These are phyloP conservation scores for Phrynocephalus vlangalii DNA, from an alignment of 2,797 vertebrate genomes.

Conservation along the genomic window DNA sequence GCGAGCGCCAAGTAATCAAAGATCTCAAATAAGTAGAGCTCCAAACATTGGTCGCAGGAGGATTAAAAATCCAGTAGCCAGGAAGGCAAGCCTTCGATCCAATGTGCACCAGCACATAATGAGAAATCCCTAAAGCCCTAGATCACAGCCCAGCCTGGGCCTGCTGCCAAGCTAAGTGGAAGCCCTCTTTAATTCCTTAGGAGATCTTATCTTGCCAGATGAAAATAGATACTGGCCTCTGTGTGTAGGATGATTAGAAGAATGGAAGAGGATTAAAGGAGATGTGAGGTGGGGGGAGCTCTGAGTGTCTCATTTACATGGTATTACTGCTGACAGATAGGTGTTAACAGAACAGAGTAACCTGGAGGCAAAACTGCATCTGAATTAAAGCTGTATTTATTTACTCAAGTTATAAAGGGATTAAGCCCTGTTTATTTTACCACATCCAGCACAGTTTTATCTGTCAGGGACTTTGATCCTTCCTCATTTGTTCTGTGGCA, in stretches of 20 bases:
- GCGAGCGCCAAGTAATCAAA: constrained; percentile 95
- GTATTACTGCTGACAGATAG: constrained; percentile 85
- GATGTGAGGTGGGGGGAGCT: constrained; percentile 76
- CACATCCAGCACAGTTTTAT: constrained; percentile 78
- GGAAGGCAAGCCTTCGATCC: constrained; percentile 95
- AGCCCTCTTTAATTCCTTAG: constrained; percentile 95
- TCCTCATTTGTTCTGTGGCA: constrained; percentile 76
- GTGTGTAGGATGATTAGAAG: constrained; percentile 95
- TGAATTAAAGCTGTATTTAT: constrained; percentile 84
- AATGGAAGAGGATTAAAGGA: constrained; percentile 91
- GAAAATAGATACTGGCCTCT: constrained; percentile 98
- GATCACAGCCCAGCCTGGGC: constrained; percentile 93
- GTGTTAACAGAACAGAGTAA: constrained; percentile 75
- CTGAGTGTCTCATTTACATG: constrained; percentile 86
- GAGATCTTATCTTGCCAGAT: constrained; percentile 98
- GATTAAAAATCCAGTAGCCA: constrained; percentile 99
- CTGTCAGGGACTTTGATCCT: constrained; percentile 78
- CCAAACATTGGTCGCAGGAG: constrained; percentile 92
- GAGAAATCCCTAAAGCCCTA: constrained; percentile 96
- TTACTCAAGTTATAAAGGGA: constrained; percentile 83
- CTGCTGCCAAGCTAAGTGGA: constrained; percentile 83
- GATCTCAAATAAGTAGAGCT: constrained; percentile 97
- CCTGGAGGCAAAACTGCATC: constrained; percentile 81
- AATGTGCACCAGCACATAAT: constrained; percentile 86
- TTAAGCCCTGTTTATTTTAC: constrained; percentile 84